Base-by-base conservation (phyloP, 2,888 invertebrate genomes). In the Noctua janthina region DNA sequence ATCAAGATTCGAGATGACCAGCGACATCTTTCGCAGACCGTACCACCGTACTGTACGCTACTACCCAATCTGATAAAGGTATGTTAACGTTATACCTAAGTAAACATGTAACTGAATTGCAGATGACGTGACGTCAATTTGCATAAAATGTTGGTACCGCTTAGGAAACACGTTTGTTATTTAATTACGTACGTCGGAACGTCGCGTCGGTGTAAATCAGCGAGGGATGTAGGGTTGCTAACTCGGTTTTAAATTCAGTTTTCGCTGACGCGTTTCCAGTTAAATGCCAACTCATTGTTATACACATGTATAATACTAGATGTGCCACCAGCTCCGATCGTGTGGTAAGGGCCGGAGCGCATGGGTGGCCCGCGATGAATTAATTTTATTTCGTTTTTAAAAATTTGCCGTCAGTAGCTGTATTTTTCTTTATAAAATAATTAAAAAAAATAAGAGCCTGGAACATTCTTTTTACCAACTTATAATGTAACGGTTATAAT, bases 111-210 rank as follows among this genome's bases (percentile, higher is more conserved):
- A 90, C 89, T 88, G 86, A 91, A 92, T 92, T 92, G 88, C 87
- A 90, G 88, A 92, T 91, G 89, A 86, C 88, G 87, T 90, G 86
- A 87, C 87, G 88, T 90, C 89, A 91, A 93, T 94, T 93, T 92
- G 90, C 92, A 93, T 94, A 90, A 91, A 91, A 91, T 88, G 85
- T 91, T 87, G 87, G 87, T 82, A 78, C 67, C 89, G 87, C 89
- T 91, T 91, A 87, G 89, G 87, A 77, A 88, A 87, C 83, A 79
- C 88, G 80, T 82, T 74, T 88, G 87, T 91, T 91, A 93, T 93
- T 93, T 92, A 92, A 94, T 94, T 93, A 93, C 90, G 89, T 83
- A 90, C 90, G 92, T 92, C 91, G 86, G 91, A 66, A 51, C 68
- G 71, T 72, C 64, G 83, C 51, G 78, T 83, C 29, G 49, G 84